phyloP scores from a whole-genome alignment of 2,113 vertebrate species.

The Sinocyclocheilus maitianheensis region DNA sequence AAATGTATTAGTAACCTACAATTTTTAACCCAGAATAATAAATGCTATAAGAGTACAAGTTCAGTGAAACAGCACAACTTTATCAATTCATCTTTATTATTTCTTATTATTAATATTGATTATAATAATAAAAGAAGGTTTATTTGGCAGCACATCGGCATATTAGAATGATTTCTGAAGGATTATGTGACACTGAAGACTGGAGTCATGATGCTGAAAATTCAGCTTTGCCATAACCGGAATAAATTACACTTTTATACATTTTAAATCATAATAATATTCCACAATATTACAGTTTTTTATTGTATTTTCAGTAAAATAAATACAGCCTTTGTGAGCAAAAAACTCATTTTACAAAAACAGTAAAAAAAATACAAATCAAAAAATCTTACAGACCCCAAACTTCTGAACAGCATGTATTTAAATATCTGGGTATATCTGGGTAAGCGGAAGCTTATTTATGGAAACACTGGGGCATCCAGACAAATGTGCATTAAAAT shows the following conservation, averaged over 20 bases:
- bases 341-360: too few species aligned
- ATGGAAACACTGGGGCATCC: neutral
- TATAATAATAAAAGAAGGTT: neutral
- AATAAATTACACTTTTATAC: neutral
- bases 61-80: neutral
- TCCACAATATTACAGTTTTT: neutral
- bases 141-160: neutral
- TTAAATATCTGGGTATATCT: too few species aligned
- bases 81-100: neutral
- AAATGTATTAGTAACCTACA: neutral
- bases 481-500: neutral
- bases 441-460: neutral
- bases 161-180: neutral
- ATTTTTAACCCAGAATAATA: neutral
- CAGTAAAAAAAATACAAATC: too few species aligned
- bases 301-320: neutral
- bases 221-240: neutral
- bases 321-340: neutral
- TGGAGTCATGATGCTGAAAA: too few species aligned
- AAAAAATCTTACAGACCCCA: too few species aligned
- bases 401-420: too few species aligned
- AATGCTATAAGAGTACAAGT: neutral
- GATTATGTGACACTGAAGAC: neutral
- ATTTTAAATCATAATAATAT: neutral
- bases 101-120: neutral